A percentile compares a stretch with the other conserved stretches of the same genome.
phyloP scores from a whole-genome alignment of 2,113 vertebrate species.

The Pygoscelis antarcticus region DNA sequence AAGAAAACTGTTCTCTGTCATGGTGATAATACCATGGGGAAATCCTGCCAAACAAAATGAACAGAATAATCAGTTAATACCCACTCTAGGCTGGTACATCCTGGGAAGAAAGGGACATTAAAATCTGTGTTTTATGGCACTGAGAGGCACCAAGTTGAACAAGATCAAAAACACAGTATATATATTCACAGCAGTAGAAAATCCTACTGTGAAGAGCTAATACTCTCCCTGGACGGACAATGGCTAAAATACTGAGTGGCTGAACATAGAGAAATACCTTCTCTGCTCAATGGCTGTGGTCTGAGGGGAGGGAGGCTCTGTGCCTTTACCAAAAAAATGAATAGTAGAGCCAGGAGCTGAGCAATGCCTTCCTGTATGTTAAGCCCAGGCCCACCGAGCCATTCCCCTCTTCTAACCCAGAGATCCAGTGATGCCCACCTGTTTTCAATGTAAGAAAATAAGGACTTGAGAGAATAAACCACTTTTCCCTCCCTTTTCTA shows the following conservation, averaged over 20 bases:
- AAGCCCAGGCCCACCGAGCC: background rate
- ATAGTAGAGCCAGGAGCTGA: background rate
- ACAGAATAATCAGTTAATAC: background rate
- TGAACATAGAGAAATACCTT: background rate
- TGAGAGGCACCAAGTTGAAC: background rate
- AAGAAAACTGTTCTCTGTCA: background rate
- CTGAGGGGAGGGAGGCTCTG: background rate
- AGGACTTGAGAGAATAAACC: constrained; percentile 12
- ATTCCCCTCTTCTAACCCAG: background rate
- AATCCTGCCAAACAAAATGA: background rate
- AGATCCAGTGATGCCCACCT: background rate
- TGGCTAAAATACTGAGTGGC: background rate
- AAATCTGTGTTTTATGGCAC: background rate
- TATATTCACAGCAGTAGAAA: background rate
- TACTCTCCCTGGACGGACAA: background rate
- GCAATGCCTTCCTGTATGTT: background rate
- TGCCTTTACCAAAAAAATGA: background rate
- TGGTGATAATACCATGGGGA: background rate
- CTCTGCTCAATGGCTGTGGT: background rate
- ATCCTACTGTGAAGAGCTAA: background rate
- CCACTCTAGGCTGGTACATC: background rate
- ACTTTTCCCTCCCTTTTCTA: background rate
- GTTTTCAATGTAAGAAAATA: background rate
- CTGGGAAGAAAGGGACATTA: background rate
- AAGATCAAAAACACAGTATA: background rate